Evolutionary conservation across 1,140 invertebrate species (phyloP).

Genomic region (Chrysomallon squamiferum): DNA sequence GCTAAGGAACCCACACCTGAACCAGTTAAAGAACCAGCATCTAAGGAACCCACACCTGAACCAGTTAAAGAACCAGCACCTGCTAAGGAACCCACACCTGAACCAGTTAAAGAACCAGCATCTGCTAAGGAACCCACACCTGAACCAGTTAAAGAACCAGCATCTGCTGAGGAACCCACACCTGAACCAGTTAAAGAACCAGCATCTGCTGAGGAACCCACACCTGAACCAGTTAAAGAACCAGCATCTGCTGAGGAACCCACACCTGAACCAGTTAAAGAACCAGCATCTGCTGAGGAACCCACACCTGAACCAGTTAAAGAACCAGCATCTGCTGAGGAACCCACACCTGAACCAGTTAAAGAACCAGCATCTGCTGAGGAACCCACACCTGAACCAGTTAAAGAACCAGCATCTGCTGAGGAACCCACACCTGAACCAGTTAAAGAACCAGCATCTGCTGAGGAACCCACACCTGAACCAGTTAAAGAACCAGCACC

Average conservation of each 20-base stretch:
- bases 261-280: conserved; percentile 1
- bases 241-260: conserved; percentile 8
- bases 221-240: conserved; percentile 1
- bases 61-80: conserved; percentile 74
- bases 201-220: conserved; percentile 52
- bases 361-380: conserved; percentile 61
- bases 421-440: conserved; percentile 3
- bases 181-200: conserved; percentile 2
- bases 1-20: neutral
- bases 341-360: neutral
- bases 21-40: conserved; percentile 9
- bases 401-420: neutral
- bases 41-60: neutral
- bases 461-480: conserved; percentile 3
- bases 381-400: conserved; percentile 70
- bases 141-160: conserved; percentile 9
- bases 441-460: conserved; percentile 49
- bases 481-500: conserved; percentile 5
- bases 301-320: neutral
- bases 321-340: conserved; percentile 6
- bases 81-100: conserved; percentile 6
- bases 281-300: conserved; percentile 53
- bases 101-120: conserved; percentile 9
- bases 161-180: conserved; percentile 9
- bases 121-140: conserved; percentile 9